phyloP scores from a whole-genome alignment of 2,797 vertebrate genomes.

The Alosa sapidissima region DNA sequence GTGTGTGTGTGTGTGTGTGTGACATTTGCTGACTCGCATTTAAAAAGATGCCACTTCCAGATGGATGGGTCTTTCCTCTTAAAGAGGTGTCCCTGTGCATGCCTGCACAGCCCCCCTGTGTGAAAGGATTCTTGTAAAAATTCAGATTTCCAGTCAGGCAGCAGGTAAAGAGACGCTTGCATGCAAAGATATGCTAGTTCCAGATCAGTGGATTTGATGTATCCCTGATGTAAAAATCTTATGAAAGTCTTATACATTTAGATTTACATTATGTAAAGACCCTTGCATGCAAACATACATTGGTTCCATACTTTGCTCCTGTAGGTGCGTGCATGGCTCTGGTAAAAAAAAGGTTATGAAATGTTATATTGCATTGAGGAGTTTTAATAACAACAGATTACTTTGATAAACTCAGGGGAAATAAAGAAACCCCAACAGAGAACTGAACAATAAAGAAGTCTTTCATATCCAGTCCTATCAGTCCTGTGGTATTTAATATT shows the following conservation, averaged over 20 bases:
- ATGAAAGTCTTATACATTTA: too few species aligned
- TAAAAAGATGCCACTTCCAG: background rate
- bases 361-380: background rate
- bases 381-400: too few species aligned
- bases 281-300: background rate
- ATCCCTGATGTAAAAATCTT: background rate
- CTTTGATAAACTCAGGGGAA: background rate
- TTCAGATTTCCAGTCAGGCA: conserved; percentile 1
- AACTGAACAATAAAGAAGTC: background rate
- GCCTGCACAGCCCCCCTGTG: background rate
- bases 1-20: background rate
- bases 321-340: background rate
- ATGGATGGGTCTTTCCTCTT: background rate
- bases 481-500: background rate
- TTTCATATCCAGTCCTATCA: background rate
- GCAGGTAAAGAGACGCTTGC: background rate
- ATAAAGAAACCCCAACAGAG: background rate
- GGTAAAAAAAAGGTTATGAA: background rate
- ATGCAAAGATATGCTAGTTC: background rate
- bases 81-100: background rate
- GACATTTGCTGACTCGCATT: background rate
- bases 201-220: background rate
- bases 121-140: background rate
- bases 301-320: background rate
- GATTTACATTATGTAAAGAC: too few species aligned